phyloP scores from a whole-genome alignment of 2,888 invertebrate genomes.

The Xylota sylvarum region DNA sequence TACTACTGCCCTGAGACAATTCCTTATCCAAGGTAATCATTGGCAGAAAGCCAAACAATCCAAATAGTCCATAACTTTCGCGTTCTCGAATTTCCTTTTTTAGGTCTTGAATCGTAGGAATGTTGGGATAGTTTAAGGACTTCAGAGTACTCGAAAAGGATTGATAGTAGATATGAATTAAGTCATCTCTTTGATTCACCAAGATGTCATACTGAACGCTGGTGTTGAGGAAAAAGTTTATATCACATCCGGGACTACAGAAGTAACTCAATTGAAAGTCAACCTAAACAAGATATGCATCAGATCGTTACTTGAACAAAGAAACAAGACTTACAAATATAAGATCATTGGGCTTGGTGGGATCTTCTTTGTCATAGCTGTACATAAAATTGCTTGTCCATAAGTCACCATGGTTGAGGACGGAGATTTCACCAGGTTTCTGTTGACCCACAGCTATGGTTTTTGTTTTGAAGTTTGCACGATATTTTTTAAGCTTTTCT shows the following conservation, averaged over 20 bases:
- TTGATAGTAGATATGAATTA: conserved; percentile 80
- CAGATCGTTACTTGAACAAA: background rate
- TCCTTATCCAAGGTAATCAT: conserved; percentile 81
- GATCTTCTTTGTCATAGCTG: conserved; percentile 76
- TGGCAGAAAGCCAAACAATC: conserved; percentile 80
- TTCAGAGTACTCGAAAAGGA: conserved; percentile 78
- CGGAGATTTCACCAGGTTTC: conserved; percentile 80
- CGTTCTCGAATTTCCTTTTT: conserved; percentile 80
- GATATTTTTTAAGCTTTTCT: conserved; percentile 80
- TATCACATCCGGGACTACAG: conserved; percentile 81
- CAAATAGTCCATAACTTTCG: conserved; percentile 81
- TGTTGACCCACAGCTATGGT: conserved; percentile 81
- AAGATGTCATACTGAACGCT: conserved; percentile 79
- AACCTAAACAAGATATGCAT: conserved; percentile 59
- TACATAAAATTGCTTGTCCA: conserved; percentile 85
- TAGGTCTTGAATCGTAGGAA: conserved; percentile 81
- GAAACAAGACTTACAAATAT: conserved; percentile 82
- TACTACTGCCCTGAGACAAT: conserved; percentile 79
- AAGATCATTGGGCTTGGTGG: conserved; percentile 76
- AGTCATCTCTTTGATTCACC: conserved; percentile 78
- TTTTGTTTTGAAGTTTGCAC: conserved; percentile 80
- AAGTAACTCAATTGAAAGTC: conserved; percentile 80
- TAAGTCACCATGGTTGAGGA: conserved; percentile 86
- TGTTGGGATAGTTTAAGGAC: conserved; percentile 79
- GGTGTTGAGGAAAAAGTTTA: conserved; percentile 82